A percentile compares a stretch with the other conserved stretches of the same genome.
phyloP scores from a whole-genome alignment of 2,113 vertebrate species.

The Lethenteron camtschaticum region DNA sequence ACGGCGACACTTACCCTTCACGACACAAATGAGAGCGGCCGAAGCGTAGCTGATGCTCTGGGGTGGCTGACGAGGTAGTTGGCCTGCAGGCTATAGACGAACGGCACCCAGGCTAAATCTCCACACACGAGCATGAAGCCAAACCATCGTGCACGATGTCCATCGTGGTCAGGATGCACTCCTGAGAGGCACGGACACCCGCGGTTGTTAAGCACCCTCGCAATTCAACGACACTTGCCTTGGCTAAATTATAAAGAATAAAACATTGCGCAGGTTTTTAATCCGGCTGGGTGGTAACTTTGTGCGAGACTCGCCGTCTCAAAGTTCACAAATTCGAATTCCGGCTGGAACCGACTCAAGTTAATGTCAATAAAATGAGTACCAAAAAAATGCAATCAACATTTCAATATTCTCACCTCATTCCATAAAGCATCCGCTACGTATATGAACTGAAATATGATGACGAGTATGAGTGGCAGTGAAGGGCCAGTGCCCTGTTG shows the following conservation, averaged over 20 bases:
- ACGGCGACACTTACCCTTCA: constrained; percentile 32
- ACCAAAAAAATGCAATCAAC: neutral
- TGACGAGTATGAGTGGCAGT: constrained; percentile 51
- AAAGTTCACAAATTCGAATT: neutral
- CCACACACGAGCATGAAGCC: constrained; percentile 74
- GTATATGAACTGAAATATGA: constrained; percentile 51
- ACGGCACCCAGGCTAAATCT: constrained; percentile 60
- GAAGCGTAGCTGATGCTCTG: constrained; percentile 23
- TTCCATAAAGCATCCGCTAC: constrained; percentile 53
- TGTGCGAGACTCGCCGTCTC: neutral
- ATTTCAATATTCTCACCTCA: constrained; percentile 23
- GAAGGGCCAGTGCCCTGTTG: constrained; percentile 43
- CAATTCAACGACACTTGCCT: neutral
- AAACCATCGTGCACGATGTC: constrained; percentile 60
- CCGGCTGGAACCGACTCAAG: neutral
- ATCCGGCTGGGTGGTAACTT: too few species aligned
- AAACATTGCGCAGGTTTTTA: neutral
- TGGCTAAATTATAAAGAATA: neutral
- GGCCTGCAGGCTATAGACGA: constrained; percentile 54
- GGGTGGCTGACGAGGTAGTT: constrained; percentile 44
- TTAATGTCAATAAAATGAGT: neutral
- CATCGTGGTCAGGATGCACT: constrained; percentile 19
- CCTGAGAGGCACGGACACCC: neutral
- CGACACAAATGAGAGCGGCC: constrained; percentile 24
- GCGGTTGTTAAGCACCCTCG: neutral